Base-by-base conservation (phyloP, 2,888 invertebrate genomes). In the Ectemnius lituratus region DNA sequence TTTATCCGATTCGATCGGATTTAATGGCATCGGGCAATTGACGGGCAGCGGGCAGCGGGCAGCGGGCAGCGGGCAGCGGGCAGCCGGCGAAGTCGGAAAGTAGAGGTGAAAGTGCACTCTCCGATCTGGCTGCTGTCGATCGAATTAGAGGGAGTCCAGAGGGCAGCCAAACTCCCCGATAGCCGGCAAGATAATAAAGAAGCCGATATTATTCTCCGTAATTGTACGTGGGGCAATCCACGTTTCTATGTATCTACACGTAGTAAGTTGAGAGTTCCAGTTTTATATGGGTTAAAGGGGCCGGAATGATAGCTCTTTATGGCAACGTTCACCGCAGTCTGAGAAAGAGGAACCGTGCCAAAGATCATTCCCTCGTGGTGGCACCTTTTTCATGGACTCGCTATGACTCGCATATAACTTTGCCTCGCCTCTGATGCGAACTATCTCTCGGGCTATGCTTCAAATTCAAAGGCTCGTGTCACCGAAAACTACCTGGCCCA, bases 261-360 rank as follows among this genome's bases (percentile, higher is more conserved):
- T 47, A 61, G 14, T 28, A 45, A 46, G 57, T 18, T 57, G 61
- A 63, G 65, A 75, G 69, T 11, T 49, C 64, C 23, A 73, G 20
- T 67, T 76, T 73, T 76, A 76, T 76, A 67, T 73, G 58, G 76
- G 73, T 67, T 73, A 73, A 73, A 73, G 61, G 49, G 62, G 46
- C 67, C 14, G 62, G 58, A 45, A 62, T 47, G 70, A 11, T 28
- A 60, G 27, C 45, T 49, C 61, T 75, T 73, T 45, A 63, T 28
- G 70, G 63, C 67, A 58, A 59, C 56, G 56, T 5, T 13, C 47
- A n/a, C 11, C 37, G 60, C 52, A 52, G 52, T 14, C 14, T 14
- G 16, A 52, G 14, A 6, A 14, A 52, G 52, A 11, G 71, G 57
- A 62, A 58, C 18, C 5, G 52, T 67, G 75, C 75, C 75, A 75